Evolutionary conservation across 2,113 vertebrate species (phyloP).

Genomic region (Callocephalon fimbriatum): DNA sequence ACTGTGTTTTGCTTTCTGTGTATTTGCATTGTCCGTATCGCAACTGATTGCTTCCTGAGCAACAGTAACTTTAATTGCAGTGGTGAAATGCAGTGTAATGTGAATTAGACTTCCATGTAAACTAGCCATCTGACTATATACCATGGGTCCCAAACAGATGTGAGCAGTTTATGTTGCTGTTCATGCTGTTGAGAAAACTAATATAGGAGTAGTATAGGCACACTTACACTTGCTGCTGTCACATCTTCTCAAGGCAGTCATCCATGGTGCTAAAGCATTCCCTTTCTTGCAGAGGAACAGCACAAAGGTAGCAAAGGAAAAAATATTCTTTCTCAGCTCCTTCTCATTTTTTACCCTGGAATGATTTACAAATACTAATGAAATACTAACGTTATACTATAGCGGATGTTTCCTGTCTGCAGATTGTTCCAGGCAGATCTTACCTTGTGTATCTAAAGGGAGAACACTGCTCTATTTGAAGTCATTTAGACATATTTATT

Average conservation of each 20-base stretch:
- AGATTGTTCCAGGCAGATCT: background rate
- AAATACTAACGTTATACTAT: background rate
- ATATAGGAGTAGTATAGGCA: background rate
- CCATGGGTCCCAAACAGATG: background rate
- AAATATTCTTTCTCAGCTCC: background rate
- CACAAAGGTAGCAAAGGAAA: background rate
- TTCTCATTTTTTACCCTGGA: background rate
- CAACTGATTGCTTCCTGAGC: conserved; percentile 7
- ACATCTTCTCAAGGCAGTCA: background rate
- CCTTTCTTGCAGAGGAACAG: background rate
- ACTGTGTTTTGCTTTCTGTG: background rate
- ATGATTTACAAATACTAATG: background rate
- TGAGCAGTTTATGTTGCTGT: background rate
- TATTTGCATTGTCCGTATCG: background rate
- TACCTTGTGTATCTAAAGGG: background rate
- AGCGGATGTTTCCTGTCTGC: background rate
- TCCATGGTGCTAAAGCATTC: background rate
- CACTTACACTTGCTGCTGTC: background rate
- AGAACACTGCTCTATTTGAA: background rate
- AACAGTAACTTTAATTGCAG: background rate
- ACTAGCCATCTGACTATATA: background rate
- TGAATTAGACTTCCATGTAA: background rate
- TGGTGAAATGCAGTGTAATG: background rate
- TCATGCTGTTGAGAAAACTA: background rate
- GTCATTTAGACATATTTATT: background rate